Evolutionary conservation across 1,140 invertebrate species (phyloP), one percentile per base, ranked within the genome.

Genomic region (Drosophila tristis): DNA sequence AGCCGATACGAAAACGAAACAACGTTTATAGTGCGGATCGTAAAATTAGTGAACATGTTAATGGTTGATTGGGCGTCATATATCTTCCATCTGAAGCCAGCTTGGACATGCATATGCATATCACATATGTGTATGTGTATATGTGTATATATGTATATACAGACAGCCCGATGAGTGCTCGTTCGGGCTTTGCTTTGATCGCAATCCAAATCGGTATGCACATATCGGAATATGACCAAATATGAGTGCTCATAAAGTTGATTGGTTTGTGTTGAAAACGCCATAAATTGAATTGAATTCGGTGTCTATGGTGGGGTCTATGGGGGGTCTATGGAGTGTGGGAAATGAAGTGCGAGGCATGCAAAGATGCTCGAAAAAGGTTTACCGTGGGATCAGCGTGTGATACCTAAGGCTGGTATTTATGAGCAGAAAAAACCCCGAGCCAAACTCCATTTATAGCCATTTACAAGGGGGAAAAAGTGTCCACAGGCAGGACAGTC

Each of bases 41-140:
- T 87, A 84, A 87, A 87, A 87, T 87, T 87, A 89, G 82, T 87
- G 84, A 87, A 87, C 82, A 87, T 87, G 84, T 87, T 87, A 89
- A 87, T 87, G 82, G 84, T 89, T 87, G 84, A 87, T 87, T 89
- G 82, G 75, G 45, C 15, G 16, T 39, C 81, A 78, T 82, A 86
- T 82, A 87, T 86, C 58, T 74, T 62, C 6, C n/a, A 49, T 42
- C 57, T 63, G 56, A 74, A 50, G 70, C 31, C 31, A 11, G 3
- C 9, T 8, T 6, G 56, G 57, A 48, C 80, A 70, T 68, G 57
- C 23, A 60, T 86, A 78, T 87, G 62, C 51, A 71, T 74, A 74
- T 57, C 26, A 67, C 39, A 65, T 64, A 61, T 62, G 2, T 2
- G 26, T 16, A 20, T 2, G 2, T 2, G 2, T 1, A 20, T 20